Evolutionary conservation across 2,113 vertebrate genomes (phyloP).

Genomic region (Ictalurus furcatus): DNA sequence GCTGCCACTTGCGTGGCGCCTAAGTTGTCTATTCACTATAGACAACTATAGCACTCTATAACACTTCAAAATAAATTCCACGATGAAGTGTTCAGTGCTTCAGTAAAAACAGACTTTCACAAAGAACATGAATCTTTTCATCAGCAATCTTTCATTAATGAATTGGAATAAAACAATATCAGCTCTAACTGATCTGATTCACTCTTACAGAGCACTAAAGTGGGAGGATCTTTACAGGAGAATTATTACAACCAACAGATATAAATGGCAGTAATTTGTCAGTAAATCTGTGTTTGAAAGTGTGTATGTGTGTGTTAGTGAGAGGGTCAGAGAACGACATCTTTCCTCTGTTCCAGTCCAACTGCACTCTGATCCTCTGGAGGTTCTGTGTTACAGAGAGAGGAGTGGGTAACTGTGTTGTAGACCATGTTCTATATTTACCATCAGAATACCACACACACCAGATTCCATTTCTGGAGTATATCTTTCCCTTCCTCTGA

Average conservation of each 20-base stretch:
- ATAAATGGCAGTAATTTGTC: neutral
- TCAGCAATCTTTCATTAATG: neutral
- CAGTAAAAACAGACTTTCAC: too few relatives aligned
- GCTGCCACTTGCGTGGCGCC: too few relatives aligned
- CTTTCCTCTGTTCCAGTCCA: neutral
- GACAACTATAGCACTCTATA: too few relatives aligned
- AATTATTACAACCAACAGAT: neutral
- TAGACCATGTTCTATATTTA: neutral
- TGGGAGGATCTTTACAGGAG: neutral
- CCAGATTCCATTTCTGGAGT: too few relatives aligned
- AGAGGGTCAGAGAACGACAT: neutral
- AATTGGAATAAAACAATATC: neutral
- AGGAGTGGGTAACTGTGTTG: neutral
- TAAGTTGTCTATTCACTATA: too few relatives aligned
- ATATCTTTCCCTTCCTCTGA: too few relatives aligned
- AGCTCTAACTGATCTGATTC: neutral
- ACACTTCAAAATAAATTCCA: too few relatives aligned
- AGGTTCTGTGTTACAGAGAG: neutral
- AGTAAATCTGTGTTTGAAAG: conserved; percentile 36
- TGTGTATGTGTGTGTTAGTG: neutral
- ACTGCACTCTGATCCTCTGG: neutral
- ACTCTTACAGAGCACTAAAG: neutral
- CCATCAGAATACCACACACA: neutral
- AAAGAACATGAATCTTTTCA: too few relatives aligned
- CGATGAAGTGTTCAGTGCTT: too few relatives aligned